These are phyloP conservation scores for Lottia gigantea DNA, from an alignment of 2,888 invertebrate species.

Conservation along the genomic window DNA sequence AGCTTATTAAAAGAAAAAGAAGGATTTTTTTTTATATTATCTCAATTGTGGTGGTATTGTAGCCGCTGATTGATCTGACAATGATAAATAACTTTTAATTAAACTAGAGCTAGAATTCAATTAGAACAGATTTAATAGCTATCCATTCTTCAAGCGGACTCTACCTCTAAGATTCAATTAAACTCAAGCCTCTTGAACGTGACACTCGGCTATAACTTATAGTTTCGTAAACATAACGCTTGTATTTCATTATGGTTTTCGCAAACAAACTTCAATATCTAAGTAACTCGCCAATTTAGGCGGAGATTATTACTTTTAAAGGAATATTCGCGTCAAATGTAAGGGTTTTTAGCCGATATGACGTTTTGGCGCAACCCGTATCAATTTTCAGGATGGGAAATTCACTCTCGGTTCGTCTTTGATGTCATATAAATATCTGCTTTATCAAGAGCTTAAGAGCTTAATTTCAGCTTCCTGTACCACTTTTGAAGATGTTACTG, in stretches of 20 bases:
- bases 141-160: slow-evolving; percentile 1
- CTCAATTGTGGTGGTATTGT: slow-evolving; percentile 1
- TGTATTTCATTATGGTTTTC: slow-evolving; percentile 4
- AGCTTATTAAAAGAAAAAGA: no score
- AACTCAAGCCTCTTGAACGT: slow-evolving; percentile 6
- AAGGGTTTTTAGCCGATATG: no score
- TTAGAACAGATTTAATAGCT: slow-evolving; percentile 3
- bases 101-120: slow-evolving; percentile 8
- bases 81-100: slow-evolving; percentile 11
- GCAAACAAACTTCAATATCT: slow-evolving; percentile 8
- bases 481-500: no score
- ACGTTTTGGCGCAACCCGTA: no score
- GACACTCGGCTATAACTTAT: slow-evolving; percentile 10
- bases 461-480: no score
- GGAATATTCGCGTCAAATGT: no score
- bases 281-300: slow-evolving; percentile 6
- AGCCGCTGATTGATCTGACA: slow-evolving; percentile 3
- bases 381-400: no score
- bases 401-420: no score
- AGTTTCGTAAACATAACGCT: slow-evolving; percentile 11
- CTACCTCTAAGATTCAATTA: slow-evolving; percentile 9
- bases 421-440: no score
- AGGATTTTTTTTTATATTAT: no score
- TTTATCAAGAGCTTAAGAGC: no score
- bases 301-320: no score